phyloP scores from a whole-genome alignment of 1,140 invertebrate genomes.

The Heliconius hewitsoni region DNA sequence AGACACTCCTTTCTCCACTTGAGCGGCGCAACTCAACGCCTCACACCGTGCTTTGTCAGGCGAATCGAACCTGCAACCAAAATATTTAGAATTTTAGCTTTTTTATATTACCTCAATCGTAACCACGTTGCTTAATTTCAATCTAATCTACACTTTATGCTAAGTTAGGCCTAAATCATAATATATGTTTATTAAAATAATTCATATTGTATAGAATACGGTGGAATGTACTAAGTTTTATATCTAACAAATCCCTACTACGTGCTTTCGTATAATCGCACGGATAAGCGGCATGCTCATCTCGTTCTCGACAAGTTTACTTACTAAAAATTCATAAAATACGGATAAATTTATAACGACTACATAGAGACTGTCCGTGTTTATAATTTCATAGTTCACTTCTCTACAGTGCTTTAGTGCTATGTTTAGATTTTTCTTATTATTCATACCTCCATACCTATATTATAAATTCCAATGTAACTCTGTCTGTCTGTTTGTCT shows the following conservation, averaged over 20 bases:
- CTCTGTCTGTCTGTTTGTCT: too few relatives aligned
- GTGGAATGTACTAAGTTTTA: conserved; percentile 45
- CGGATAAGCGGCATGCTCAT: conserved; percentile 69
- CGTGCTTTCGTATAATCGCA: conserved; percentile 72
- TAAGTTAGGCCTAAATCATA: neutral
- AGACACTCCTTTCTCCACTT: too few relatives aligned
- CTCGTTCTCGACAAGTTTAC: conserved; percentile 48
- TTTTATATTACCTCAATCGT: too few relatives aligned
- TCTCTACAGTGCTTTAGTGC: too few relatives aligned
- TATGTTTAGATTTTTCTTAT: too few relatives aligned
- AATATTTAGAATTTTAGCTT: too few relatives aligned
- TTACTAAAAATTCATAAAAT: conserved; percentile 43
- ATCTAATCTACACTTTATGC: neutral
- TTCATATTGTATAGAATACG: neutral
- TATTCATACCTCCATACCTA: too few relatives aligned
- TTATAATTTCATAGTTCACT: neutral
- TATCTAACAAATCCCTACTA: conserved; percentile 67
- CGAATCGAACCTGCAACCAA: too few relatives aligned
- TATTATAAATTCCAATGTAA: too few relatives aligned
- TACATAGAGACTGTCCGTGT: neutral
- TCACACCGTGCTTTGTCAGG: too few relatives aligned
- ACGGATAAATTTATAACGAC: conserved; percentile 30
- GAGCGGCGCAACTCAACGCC: neutral
- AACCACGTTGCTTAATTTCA: too few relatives aligned
- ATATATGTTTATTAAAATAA: conserved; percentile 17